Evolutionary conservation across 2,888 invertebrate genomes (phyloP).

Genomic region (Dryadula phaetusa): DNA sequence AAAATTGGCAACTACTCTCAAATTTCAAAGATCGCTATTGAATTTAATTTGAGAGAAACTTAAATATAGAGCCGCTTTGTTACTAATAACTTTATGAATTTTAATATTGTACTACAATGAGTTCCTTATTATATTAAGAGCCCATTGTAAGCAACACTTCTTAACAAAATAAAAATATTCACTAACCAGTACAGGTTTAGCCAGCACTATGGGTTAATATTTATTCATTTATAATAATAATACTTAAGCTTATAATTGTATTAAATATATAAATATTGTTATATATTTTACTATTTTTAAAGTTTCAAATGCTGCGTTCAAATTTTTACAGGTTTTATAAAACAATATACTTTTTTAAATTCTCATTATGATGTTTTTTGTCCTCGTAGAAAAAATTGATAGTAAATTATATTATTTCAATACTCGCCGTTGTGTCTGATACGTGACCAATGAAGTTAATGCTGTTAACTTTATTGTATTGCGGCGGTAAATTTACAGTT

Average conservation of each 20-base stretch:
- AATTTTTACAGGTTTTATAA: too few species aligned
- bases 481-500: slow-evolving; percentile 50
- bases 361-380: neutral
- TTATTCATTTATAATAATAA: too few species aligned
- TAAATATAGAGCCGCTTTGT: slow-evolving; percentile 1
- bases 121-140: neutral
- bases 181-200: too few species aligned
- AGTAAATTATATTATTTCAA: slow-evolving; percentile 11
- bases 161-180: too few species aligned
- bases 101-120: neutral
- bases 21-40: slow-evolving; percentile 30
- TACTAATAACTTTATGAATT: neutral
- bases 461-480: slow-evolving; percentile 55
- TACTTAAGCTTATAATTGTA: too few species aligned
- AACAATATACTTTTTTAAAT: neutral
- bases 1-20: slow-evolving; percentile 25
- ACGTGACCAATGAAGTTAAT: slow-evolving; percentile 59
- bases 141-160: too few species aligned
- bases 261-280: too few species aligned
- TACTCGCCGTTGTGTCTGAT: slow-evolving; percentile 40
- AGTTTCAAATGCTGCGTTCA: too few species aligned
- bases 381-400: neutral
- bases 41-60: slow-evolving; percentile 27
- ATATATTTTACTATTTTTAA: too few species aligned
- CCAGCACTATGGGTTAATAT: too few species aligned